phyloP scores from a whole-genome alignment of 2,888 invertebrate species.

The Drosophila putrida region DNA sequence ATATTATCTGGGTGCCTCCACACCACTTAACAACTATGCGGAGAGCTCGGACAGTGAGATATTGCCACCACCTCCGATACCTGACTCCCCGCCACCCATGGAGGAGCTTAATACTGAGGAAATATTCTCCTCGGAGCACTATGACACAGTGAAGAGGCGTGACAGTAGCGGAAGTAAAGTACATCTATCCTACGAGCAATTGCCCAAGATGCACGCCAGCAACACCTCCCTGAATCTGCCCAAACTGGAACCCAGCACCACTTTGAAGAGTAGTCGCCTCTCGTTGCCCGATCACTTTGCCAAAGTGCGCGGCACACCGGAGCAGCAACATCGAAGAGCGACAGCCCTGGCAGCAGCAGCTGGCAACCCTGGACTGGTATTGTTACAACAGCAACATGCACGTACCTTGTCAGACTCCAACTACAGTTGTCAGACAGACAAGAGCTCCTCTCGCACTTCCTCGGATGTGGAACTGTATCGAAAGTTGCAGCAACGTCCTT shows the following conservation, averaged over 20 bases:
- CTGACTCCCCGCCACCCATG: conserved; percentile 88
- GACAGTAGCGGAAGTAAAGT: conserved; percentile 80
- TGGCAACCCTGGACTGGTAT: conserved; percentile 21
- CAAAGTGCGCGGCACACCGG: conserved; percentile 72
- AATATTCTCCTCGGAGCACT: conserved; percentile 85
- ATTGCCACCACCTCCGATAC: conserved; percentile 92
- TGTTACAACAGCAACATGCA: conserved; percentile 82
- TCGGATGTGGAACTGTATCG: conserved; percentile 85
- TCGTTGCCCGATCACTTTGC: conserved; percentile 85
- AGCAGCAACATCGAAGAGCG: conserved; percentile 47
- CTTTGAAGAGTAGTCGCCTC: conserved; percentile 83
- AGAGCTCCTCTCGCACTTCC: conserved; percentile 84
- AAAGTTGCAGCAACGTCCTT: conserved; percentile 80
- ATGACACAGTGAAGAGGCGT: conserved; percentile 84
- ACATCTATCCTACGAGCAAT: conserved; percentile 83
- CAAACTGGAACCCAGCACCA: conserved; percentile 73
- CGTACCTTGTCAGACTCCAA: conserved; percentile 84
- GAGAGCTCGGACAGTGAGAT: conserved; percentile 94
- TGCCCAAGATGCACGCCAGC: conserved; percentile 85
- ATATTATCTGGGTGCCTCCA: conserved; percentile 92
- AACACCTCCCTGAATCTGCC: conserved; percentile 83
- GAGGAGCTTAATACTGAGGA: conserved; percentile 90
- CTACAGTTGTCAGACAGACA: conserved; percentile 85
- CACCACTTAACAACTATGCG: conserved; percentile 88
- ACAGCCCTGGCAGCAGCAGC: conserved; percentile 36